Evolutionary conservation across 2,113 vertebrate species (phyloP).

Genomic region (Albula glossodonta): DNA sequence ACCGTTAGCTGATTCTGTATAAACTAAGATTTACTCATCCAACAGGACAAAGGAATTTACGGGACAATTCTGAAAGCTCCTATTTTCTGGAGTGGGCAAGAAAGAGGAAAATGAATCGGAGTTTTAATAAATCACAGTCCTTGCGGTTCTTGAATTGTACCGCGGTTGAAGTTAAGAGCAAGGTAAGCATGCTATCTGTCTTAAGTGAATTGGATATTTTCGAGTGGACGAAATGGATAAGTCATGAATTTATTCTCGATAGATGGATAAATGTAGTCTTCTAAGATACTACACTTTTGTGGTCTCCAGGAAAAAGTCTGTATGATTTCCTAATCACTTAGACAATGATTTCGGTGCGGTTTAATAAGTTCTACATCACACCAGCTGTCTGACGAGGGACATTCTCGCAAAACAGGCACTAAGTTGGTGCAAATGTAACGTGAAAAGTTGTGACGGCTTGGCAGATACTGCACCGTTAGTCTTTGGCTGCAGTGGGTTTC

Average conservation of each 20-base stretch:
- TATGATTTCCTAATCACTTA: not conserved
- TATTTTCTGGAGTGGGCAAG: slow-evolving; percentile 33
- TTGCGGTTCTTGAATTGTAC: slow-evolving; percentile 79
- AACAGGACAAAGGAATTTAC: slow-evolving; percentile 15
- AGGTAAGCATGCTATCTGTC: slow-evolving; percentile 73
- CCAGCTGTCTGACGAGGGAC: not conserved
- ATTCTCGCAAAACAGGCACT: not conserved
- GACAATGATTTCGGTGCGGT: not conserved
- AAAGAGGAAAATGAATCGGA: slow-evolving; percentile 83
- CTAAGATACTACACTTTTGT: not conserved
- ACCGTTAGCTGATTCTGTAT: not conserved
- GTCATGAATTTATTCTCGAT: not conserved
- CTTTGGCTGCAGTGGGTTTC: not conserved
- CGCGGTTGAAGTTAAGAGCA: slow-evolving; percentile 95
- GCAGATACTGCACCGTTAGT: not conserved
- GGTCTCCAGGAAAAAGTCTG: not conserved
- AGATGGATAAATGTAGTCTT: not conserved
- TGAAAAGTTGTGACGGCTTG: not conserved
- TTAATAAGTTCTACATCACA: not conserved
- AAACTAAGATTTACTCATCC: slow-evolving; percentile 24
- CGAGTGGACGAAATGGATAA: not conserved
- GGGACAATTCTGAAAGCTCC: slow-evolving; percentile 44
- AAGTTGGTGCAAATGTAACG: not conserved
- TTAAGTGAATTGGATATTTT: not conserved
- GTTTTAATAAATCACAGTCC: slow-evolving; percentile 86